These are phyloP conservation scores for Tetragonula clypearis DNA, from an alignment of 1,140 invertebrate species.

Conservation along the genomic window DNA sequence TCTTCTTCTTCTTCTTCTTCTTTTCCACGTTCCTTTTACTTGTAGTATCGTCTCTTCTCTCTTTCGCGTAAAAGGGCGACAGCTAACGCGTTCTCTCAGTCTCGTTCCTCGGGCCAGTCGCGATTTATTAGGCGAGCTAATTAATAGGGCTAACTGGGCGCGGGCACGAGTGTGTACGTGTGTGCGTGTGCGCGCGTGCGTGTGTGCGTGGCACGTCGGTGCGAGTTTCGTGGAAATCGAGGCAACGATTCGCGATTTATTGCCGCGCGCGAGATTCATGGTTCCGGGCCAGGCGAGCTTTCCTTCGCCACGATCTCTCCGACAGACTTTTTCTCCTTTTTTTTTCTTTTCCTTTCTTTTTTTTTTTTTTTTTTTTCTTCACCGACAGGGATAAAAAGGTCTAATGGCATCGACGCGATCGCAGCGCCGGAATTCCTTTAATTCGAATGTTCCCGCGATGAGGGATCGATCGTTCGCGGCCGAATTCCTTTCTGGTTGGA, in stretches of 20 bases:
- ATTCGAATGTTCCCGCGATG: constrained; percentile 39
- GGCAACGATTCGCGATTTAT: constrained; percentile 67
- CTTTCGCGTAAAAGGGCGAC: constrained; percentile 1
- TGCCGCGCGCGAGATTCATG: constrained; percentile 43
- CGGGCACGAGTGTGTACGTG: constrained; percentile 22
- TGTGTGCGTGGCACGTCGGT: constrained; percentile 40
- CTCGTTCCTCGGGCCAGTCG: constrained; percentile 29
- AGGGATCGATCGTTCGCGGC: constrained; percentile 22
- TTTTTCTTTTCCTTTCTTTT: not conserved
- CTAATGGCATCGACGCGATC: constrained; percentile 20
- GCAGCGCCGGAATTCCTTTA: constrained; percentile 35
- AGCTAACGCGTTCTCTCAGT: constrained; percentile 15
- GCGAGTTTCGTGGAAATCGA: constrained; percentile 69
- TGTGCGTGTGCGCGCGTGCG: constrained; percentile 10
- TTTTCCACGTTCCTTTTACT: not conserved
- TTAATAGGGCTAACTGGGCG: constrained; percentile 72
- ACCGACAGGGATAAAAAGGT: not conserved
- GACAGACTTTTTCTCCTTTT: not conserved
- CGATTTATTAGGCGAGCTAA: constrained; percentile 77
- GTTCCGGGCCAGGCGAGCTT: constrained; percentile 12
- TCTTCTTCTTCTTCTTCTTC: constrained; percentile 34
- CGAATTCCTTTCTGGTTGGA: constrained; percentile 30
- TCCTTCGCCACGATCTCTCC: constrained; percentile 9
- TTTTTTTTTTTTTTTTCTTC: not conserved
- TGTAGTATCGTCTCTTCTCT: not conserved